Percentiles rank a stretch among this genome's conserved stretches.
These are phyloP conservation scores for Melikaiella ostensackeni DNA, from an alignment of 2,888 invertebrate species.

Conservation along the genomic window DNA sequence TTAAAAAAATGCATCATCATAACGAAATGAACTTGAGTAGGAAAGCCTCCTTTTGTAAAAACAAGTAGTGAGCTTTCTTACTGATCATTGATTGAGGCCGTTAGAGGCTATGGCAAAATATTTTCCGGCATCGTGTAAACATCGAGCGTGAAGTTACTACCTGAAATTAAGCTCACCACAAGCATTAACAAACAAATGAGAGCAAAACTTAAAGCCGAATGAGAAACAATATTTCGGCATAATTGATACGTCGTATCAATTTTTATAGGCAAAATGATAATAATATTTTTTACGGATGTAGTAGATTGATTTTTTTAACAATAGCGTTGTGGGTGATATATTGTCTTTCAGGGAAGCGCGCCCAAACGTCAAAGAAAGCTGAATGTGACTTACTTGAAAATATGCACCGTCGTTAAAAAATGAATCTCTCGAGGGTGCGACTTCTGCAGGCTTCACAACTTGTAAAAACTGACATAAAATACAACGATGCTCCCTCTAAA, in stretches of 20 bases:
- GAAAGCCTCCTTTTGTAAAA: not conserved
- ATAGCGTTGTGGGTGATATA: not conserved
- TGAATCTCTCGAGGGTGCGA: not conserved
- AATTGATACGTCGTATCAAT: not conserved
- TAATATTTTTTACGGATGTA: not conserved
- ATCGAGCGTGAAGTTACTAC: not conserved
- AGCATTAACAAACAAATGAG: not conserved
- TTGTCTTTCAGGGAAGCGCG: not conserved
- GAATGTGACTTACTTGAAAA: conserved; percentile 21
- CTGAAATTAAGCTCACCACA: not conserved
- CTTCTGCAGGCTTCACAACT: conserved; percentile 2
- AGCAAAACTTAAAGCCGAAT: not conserved
- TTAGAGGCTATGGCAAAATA: not conserved
- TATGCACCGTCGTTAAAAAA: not conserved
- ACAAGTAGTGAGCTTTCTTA: not conserved
- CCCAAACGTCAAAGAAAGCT: conserved; percentile 8
- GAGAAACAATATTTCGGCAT: not conserved
- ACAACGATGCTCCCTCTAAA: not conserved
- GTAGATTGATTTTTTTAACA: not conserved
- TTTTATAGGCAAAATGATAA: not conserved
- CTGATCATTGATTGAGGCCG: not conserved
- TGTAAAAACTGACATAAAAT: not conserved
- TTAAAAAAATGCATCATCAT: not conserved
- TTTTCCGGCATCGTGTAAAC: conserved; percentile 11
- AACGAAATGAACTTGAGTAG: not conserved